phyloP scores from a whole-genome alignment of 2,113 vertebrate genomes.

The Synchiropus splendidus region DNA sequence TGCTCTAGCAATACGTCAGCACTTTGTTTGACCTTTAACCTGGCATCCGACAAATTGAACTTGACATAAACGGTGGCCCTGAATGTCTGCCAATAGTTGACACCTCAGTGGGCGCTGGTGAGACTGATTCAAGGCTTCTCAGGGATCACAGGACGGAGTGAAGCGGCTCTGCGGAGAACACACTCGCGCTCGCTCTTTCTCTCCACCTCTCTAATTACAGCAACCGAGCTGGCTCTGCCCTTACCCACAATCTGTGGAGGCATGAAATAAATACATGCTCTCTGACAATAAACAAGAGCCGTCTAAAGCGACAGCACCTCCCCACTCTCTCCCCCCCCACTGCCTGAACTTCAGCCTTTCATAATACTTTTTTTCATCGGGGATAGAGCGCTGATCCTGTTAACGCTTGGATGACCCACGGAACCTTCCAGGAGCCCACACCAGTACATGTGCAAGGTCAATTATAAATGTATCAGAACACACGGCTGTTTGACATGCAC shows the following conservation, averaged over 20 bases:
- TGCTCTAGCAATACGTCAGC: not conserved
- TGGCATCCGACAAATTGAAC: constrained; percentile 25
- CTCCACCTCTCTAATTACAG: constrained; percentile 66
- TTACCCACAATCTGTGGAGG: constrained; percentile 67
- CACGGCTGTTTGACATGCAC: too few relatives aligned
- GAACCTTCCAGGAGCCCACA: too few relatives aligned
- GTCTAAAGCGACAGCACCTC: constrained; percentile 65
- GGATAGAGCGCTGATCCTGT: not conserved
- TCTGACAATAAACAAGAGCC: constrained; percentile 72
- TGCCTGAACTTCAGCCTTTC: constrained; percentile 21
- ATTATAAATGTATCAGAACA: too few relatives aligned
- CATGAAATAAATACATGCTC: constrained; percentile 72
- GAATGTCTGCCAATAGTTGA: constrained; percentile 21
- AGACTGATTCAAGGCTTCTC: constrained; percentile 16
- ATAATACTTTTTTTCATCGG: constrained; percentile 24
- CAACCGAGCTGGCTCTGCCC: constrained; percentile 58
- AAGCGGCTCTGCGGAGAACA: too few relatives aligned
- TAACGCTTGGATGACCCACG: too few relatives aligned
- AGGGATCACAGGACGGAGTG: constrained; percentile 24
- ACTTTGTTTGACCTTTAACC: constrained; percentile 7
- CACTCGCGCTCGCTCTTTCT: constrained; percentile 11
- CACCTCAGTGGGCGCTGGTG: constrained; percentile 24
- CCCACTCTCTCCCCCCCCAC: constrained; percentile 25
- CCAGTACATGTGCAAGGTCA: too few relatives aligned
- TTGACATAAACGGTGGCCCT: constrained; percentile 29